phyloP scores from a whole-genome alignment of 1,140 invertebrate genomes.

The Plutomurus gul region DNA sequence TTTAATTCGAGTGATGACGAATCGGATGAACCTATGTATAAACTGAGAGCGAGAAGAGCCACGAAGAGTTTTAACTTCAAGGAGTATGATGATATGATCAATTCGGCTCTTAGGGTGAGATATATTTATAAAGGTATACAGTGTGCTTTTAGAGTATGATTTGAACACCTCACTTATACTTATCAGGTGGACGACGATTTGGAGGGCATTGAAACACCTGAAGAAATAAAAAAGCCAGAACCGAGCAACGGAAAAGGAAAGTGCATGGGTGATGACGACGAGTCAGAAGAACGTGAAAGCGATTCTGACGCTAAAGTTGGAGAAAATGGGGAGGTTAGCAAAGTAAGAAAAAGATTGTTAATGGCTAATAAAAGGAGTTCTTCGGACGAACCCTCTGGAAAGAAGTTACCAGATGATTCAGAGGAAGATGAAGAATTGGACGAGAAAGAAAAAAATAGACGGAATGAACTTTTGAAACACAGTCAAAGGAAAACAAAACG shows the following conservation, averaged over 20 bases:
- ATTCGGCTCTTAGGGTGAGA: slow-evolving; percentile 80
- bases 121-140: neutral
- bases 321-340: slow-evolving; percentile 27
- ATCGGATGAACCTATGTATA: slow-evolving; percentile 73
- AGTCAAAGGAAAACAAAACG: slow-evolving; percentile 56
- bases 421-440: slow-evolving; percentile 62
- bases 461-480: slow-evolving; percentile 39
- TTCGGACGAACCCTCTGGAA: slow-evolving; percentile 37
- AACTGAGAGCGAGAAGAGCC: slow-evolving; percentile 73
- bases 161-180: too few relatives aligned
- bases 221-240: neutral
- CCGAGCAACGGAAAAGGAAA: neutral
- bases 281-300: neutral
- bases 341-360: slow-evolving; percentile 48
- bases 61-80: slow-evolving; percentile 77
- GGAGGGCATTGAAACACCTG: slow-evolving; percentile 57
- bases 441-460: slow-evolving; percentile 44
- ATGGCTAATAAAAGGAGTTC: slow-evolving; percentile 52
- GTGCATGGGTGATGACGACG: slow-evolving; percentile 1
- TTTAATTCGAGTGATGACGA: slow-evolving; percentile 25
- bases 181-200: slow-evolving; percentile 38
- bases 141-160: neutral
- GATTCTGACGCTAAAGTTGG: neutral
- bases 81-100: slow-evolving; percentile 92
- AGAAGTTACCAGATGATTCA: slow-evolving; percentile 56